Base-by-base conservation (phyloP, 2,797 vertebrate genomes). In the Sebastes steindachneri region DNA sequence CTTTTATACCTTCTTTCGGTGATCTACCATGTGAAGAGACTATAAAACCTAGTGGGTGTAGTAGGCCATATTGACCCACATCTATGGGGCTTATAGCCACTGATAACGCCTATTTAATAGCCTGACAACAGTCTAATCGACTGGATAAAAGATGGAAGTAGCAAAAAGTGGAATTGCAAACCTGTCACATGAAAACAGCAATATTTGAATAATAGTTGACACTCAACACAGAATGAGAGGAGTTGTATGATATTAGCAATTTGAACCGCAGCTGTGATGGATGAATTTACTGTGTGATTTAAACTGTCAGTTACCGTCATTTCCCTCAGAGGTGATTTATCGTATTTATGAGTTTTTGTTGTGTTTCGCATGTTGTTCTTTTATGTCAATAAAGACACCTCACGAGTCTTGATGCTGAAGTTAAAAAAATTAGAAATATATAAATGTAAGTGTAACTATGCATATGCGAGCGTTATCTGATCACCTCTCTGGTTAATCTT, bases 351-450 rank as follows among this genome's bases (percentile, higher is more conserved):
- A 10, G 55, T 10, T 72, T 62, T 45, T 65, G 29, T 57, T 75
- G 57, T 75, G 55, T 60, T 57, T 53, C 1, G 21, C 53, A 64
- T 68, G 54, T 29, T 77, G 35, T 76, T 54, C 69, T 65, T 68
- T 57, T 11, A 28, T 76, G 28, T 35, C 28, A 86, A 77, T 86
- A 83, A 86, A 80, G 6, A 66, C 12, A 10, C 48, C 5, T 63
- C 10, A 25, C n/a, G 51, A 75, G 9, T 66, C 14, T 31, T 33
- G 17, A 41, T 37, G 45, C 19, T 66, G 14, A 37, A 0, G 2
- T 8, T 14, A 0, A 23, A 62, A 48, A 11, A 23, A 51, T 21
- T 66, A 41, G n/a, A 53, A 37, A 28, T 15, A n/a, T 11, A 14
- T 33, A 41, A 5, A 53, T 53, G 35, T 41, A 17, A 9, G 11